A percentile compares a stretch with the other conserved stretches of the same genome.
phyloP scores from a whole-genome alignment of 2,888 invertebrate genomes.

The Leucophora obtusa region DNA sequence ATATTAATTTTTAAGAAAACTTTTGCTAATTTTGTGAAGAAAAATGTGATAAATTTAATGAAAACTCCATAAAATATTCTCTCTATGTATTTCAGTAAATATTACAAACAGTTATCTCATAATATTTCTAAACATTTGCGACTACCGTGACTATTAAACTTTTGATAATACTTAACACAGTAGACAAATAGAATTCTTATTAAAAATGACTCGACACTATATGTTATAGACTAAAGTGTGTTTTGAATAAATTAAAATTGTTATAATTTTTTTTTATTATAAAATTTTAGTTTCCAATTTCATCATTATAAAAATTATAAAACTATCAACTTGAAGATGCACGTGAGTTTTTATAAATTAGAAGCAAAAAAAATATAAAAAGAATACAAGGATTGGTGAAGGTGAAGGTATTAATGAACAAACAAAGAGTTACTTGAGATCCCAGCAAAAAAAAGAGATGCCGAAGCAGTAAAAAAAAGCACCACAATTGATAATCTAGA shows the following conservation, averaged over 20 bases:
- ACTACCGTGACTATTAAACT: slow-evolving; percentile 16
- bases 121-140: background rate
- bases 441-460: no score
- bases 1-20: no score
- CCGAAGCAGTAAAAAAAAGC: no score
- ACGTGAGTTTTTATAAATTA: slow-evolving; percentile 13
- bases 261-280: slow-evolving; percentile 24
- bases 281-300: slow-evolving; percentile 51
- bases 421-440: no score
- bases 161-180: slow-evolving; percentile 1
- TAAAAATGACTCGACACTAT: slow-evolving; percentile 11
- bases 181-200: background rate
- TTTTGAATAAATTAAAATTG: slow-evolving; percentile 18
- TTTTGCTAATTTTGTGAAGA: no score
- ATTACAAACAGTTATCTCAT: background rate
- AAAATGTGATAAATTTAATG: no score
- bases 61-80: background rate
- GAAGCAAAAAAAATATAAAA: background rate
- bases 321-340: background rate
- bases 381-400: slow-evolving; percentile 14
- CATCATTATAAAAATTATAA: slow-evolving; percentile 44
- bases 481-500: no score
- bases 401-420: slow-evolving; percentile 34
- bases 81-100: background rate
- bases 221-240: slow-evolving; percentile 17